These are phyloP conservation scores for Coregonus suidteri DNA, from an alignment of 2,797 vertebrate genomes.

Conservation along the genomic window DNA sequence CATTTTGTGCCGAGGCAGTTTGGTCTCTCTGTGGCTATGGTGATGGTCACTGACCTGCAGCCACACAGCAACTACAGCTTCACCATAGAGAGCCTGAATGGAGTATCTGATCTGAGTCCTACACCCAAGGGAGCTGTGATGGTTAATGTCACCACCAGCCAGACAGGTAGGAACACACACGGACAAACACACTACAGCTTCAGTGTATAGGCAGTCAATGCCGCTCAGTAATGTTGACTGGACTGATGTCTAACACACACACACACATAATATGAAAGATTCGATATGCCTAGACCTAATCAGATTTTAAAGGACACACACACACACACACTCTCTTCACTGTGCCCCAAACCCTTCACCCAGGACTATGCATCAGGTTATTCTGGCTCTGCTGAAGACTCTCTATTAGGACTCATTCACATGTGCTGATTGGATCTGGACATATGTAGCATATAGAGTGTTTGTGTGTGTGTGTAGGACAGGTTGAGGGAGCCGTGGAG, in stretches of 20 bases:
- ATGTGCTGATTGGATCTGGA: slow-evolving; percentile 20
- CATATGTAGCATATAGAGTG: slow-evolving; percentile 41
- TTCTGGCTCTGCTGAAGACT: neutral
- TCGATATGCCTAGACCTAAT: no score
- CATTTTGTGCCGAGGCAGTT: slow-evolving; percentile 82
- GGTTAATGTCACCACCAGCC: slow-evolving; percentile 81
- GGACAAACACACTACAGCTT: no score
- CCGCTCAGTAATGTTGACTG: no score
- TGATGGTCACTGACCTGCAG: slow-evolving; percentile 78
- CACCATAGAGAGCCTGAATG: slow-evolving; percentile 80
- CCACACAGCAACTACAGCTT: slow-evolving; percentile 84
- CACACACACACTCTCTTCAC: neutral
- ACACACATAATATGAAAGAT: neutral
- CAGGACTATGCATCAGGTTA: neutral
- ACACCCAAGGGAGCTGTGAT: slow-evolving; percentile 70
- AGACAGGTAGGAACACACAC: slow-evolving; percentile 73
- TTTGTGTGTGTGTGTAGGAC: slow-evolving; percentile 19
- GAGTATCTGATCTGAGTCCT: slow-evolving; percentile 77
- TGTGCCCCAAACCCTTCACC: neutral
- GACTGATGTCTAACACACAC: neutral
- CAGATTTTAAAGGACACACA: neutral
- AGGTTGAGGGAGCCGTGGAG: neutral
- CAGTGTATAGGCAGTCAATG: no score
- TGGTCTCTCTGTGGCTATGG: slow-evolving; percentile 68
- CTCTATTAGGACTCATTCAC: neutral